Conservation (phyloP, 2,888 invertebrate genomes). For the Lepetodrilus schrolli region DNA sequence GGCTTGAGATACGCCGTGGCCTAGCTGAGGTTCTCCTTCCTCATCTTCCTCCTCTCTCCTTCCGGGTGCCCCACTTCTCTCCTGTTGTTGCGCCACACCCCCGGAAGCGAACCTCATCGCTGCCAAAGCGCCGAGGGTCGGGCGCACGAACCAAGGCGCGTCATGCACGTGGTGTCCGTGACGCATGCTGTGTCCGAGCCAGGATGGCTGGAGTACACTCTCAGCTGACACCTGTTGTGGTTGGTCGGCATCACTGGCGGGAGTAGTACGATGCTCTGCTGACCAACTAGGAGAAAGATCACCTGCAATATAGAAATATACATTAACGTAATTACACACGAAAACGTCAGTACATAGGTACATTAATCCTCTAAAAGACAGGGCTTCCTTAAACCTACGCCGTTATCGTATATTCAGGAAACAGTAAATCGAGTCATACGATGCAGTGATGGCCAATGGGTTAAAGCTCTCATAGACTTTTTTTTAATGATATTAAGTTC, state of each 20-base stretch:
- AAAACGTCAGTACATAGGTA: no score
- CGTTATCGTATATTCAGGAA: no score
- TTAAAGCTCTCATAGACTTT: no score
- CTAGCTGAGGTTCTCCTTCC: not conserved
- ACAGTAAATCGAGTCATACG: no score
- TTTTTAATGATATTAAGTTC: no score
- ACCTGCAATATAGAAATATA: not conserved
- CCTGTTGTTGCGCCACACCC: not conserved
- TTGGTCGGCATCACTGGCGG: not conserved
- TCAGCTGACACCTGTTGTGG: no score
- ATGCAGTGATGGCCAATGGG: no score
- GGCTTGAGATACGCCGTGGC: no score
- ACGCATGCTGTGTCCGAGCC: not conserved
- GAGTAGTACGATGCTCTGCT: not conserved
- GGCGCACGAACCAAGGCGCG: conserved; percentile 16
- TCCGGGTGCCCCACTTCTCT: not conserved
- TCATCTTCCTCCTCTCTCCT: not conserved
- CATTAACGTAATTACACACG: not conserved
- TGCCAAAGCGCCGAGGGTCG: not conserved
- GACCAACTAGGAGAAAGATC: not conserved
- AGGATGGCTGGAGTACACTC: no score
- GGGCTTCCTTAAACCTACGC: no score
- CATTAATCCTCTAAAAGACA: no score
- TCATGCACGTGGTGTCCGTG: not conserved
- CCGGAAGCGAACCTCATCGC: not conserved